Percentiles rank a stretch among this genome's conserved stretches.
These are phyloP conservation scores for Habropoda laboriosa DNA, from an alignment of 1,140 invertebrate genomes.

Conservation along the genomic window DNA sequence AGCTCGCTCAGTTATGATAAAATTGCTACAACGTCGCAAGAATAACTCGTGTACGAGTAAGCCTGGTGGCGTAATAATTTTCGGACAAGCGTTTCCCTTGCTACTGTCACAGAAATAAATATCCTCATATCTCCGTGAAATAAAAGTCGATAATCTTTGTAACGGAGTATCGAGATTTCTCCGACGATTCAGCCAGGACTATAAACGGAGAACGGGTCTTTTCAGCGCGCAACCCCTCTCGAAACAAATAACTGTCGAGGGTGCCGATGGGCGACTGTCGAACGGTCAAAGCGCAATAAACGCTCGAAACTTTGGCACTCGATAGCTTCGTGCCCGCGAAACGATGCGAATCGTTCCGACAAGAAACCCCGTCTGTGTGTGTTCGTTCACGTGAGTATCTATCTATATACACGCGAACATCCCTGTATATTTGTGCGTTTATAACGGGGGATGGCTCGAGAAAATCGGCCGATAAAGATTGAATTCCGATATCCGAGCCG, in stretches of 20 bases:
- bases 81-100: background rate
- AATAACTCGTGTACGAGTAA: background rate
- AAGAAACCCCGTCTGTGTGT: slow-evolving; percentile 18
- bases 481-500: slow-evolving; percentile 71
- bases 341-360: slow-evolving; percentile 9
- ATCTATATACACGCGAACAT: slow-evolving; percentile 16
- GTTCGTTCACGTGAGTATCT: background rate
- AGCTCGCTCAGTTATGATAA: background rate
- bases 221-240: slow-evolving; percentile 41
- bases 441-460: slow-evolving; percentile 10
- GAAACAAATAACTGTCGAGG: slow-evolving; percentile 72
- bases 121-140: background rate
- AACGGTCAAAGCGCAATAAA: slow-evolving; percentile 70
- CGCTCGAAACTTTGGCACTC: slow-evolving; percentile 65
- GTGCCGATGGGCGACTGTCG: slow-evolving; percentile 61
- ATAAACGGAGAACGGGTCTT: slow-evolving; percentile 11
- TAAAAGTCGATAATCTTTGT: slow-evolving; percentile 27
- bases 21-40: background rate
- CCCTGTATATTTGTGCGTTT: slow-evolving; percentile 4
- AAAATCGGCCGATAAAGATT: slow-evolving; percentile 67
- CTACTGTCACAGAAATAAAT: background rate
- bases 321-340: slow-evolving; percentile 48
- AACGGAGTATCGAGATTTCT: slow-evolving; percentile 29
- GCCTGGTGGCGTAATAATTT: background rate
- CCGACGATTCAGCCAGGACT: slow-evolving; percentile 11